These are phyloP conservation scores for Glomeris marginata DNA, from an alignment of 2,888 invertebrate genomes.

Conservation along the genomic window DNA sequence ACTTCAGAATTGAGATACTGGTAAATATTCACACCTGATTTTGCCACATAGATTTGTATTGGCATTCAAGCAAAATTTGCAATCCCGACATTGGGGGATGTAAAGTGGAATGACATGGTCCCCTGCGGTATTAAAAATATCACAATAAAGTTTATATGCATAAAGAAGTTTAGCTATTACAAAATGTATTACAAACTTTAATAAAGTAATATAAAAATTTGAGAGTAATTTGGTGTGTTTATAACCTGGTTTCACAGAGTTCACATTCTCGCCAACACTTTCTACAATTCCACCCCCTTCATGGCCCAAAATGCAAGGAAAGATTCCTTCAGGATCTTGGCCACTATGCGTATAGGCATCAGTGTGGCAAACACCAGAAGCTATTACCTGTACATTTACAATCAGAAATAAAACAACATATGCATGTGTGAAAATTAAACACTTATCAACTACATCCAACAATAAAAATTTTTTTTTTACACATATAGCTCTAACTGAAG, in stretches of 20 bases:
- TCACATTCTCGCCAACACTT: constrained; percentile 85
- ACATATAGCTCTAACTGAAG: no score
- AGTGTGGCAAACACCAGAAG: constrained; percentile 80
- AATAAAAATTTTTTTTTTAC: no score
- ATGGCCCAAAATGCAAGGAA: constrained; percentile 87
- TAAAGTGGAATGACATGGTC: constrained; percentile 97
- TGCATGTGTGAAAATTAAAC: no score
- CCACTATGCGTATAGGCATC: constrained; percentile 80
- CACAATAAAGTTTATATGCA: no score
- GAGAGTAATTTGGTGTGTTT: neutral
- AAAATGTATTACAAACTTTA: neutral
- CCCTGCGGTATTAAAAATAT: no score
- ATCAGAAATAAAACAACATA: no score
- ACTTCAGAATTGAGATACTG: no score
- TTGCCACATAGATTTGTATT: constrained; percentile 97
- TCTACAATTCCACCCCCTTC: constrained; percentile 97
- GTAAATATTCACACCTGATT: no score
- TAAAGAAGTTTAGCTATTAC: constrained; percentile 3
- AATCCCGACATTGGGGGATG: constrained; percentile 89
- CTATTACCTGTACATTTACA: constrained; percentile 59
- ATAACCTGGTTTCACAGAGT: constrained; percentile 58
- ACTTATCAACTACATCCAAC: no score
- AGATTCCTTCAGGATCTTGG: constrained; percentile 75
- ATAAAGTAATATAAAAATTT: neutral
- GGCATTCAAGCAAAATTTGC: constrained; percentile 86